phyloP scores from a whole-genome alignment of 2,113 vertebrate species.

The Sprattus sprattus region DNA sequence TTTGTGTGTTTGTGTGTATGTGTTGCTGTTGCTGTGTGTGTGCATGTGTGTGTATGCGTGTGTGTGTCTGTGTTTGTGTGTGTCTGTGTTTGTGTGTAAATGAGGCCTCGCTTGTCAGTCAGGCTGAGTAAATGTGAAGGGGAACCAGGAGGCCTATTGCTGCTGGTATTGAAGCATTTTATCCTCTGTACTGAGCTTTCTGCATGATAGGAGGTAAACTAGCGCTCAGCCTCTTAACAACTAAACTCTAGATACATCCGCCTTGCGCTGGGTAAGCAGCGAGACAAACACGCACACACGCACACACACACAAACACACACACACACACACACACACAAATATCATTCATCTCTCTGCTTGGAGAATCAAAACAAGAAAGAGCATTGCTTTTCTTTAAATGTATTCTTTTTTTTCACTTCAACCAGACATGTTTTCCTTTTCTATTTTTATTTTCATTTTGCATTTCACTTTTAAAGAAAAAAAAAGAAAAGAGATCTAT shows the following conservation, averaged over 20 bases:
- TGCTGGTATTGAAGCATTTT: slow-evolving; percentile 60
- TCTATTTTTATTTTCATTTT: background rate
- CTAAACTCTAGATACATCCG: slow-evolving; percentile 17
- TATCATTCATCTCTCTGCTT: background rate
- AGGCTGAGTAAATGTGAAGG: slow-evolving; percentile 65
- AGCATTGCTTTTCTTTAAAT: background rate
- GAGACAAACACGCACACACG: background rate
- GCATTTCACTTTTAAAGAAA: background rate
- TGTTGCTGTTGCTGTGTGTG: background rate
- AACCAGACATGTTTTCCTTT: background rate
- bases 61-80: slow-evolving; percentile 24
- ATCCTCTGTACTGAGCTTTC: slow-evolving; percentile 57
- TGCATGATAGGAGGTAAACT: slow-evolving; percentile 54
- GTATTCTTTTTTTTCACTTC: background rate
- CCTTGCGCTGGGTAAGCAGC: background rate
- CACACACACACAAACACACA: background rate
- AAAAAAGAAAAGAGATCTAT: background rate
- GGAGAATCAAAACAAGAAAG: background rate
- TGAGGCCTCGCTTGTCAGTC: slow-evolving; percentile 58
- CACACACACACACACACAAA: background rate
- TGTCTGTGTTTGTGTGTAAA: slow-evolving; percentile 13
- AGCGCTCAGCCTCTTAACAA: slow-evolving; percentile 29
- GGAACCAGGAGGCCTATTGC: slow-evolving; percentile 48
- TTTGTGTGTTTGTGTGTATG: background rate
- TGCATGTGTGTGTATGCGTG: slow-evolving; percentile 1